Percentiles rank a stretch among this genome's conserved stretches.
Conservation (phyloP, 2,888 invertebrate species). For the Acronicta leporina region DNA sequence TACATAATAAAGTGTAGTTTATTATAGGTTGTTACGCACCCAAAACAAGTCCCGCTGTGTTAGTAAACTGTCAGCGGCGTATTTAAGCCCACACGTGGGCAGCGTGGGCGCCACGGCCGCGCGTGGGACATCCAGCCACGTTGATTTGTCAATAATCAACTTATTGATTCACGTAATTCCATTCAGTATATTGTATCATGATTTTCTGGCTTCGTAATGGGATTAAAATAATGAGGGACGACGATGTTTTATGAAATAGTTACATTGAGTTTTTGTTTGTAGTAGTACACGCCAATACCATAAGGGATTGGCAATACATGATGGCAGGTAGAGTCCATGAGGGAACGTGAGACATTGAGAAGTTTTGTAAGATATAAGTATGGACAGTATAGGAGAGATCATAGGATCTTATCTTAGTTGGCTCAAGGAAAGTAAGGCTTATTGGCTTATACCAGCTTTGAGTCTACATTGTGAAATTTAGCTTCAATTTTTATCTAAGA, state of each 20-base stretch:
- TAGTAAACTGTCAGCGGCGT: constrained; percentile 43
- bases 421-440: no score
- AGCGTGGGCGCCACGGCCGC: constrained; percentile 69
- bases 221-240: not conserved
- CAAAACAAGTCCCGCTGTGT: constrained; percentile 37
- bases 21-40: constrained; percentile 40
- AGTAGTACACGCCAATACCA: no score
- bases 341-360: no score
- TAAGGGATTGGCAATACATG: no score
- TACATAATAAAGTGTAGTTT: constrained; percentile 30
- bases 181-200: constrained; percentile 16
- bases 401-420: no score
- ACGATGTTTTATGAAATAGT: not conserved
- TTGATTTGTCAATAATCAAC: constrained; percentile 56
- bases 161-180: constrained; percentile 43
- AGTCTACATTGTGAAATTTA: no score
- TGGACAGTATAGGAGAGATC: no score
- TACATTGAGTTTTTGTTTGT: no score
- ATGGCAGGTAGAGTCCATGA: no score
- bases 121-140: constrained; percentile 66
- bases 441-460: no score
- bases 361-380: no score
- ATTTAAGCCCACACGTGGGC: constrained; percentile 65
- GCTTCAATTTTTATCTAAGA: no score
- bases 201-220: constrained; percentile 19